Base-by-base conservation (phyloP, 2,797 vertebrate species). In the Liparis tanakae region DNA sequence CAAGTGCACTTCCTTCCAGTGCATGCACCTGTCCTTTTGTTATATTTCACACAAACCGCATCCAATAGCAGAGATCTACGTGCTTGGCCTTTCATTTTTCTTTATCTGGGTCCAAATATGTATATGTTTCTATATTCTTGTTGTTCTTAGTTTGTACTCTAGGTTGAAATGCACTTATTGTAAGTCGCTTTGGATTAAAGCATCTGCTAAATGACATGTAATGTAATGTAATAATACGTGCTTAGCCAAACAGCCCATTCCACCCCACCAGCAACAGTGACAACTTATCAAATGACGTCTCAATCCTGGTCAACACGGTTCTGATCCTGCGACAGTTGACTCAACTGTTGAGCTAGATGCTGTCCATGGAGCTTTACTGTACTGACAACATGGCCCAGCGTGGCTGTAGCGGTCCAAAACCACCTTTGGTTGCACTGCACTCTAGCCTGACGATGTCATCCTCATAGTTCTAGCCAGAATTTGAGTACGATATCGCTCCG, bases 331-430 rank as follows among this genome's bases (percentile, higher is more conserved):
- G 15, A 79, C 65, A 74, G 73, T 78, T 70, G 57, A 84, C 62
- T 81, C 36, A 72, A 48, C 34, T 67, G 60, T 73, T 68, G 59
- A 65, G 61, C 67, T 61, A 8, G 43, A 66, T 41, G 71, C 61
- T 33, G n/a, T 76, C 37, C 50, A 39, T 71, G 70, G 74, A 88
- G 75, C 74, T 87, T 85, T 81, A 76, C 75, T 85, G 85, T 81
- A 22, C 74, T 66, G 66, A 68, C 77, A 77, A 67, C 36, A 67
- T 59, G 51, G 79, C 83, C 81, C 83, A 81, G 57, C 44, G 61
- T 71, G 63, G 67, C 58, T 76, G 57, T 64, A 72, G 71, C 51
- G 15, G 8, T 75, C 50, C 70, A 67, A 74, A 71, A 72, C 63
- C 57, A 36, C 37, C 72, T 75, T 58, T 64, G 36, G 10, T 63